Percentiles rank a stretch among this genome's conserved stretches.
Evolutionary conservation across 2,888 invertebrate species (phyloP).

Genomic region (Phasia obesa): DNA sequence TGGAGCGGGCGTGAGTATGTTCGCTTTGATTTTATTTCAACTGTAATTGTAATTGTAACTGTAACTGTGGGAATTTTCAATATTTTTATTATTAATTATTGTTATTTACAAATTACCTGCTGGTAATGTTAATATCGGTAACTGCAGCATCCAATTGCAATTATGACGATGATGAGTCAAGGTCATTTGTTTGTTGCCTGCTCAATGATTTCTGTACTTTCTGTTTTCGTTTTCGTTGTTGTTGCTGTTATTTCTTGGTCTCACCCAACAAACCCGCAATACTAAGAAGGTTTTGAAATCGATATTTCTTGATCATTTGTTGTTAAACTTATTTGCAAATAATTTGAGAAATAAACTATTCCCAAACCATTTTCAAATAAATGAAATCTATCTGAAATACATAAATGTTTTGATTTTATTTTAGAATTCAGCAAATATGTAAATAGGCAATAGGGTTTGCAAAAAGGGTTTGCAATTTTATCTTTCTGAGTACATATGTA

Average conservation of each 20-base stretch:
- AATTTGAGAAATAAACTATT: too few species aligned
- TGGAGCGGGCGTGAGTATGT: neutral
- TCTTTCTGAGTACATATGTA: too few species aligned
- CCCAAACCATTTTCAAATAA: too few species aligned
- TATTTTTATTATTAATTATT: constrained; percentile 47
- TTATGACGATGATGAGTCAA: constrained; percentile 36
- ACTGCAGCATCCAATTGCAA: neutral
- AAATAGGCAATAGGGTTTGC: too few species aligned
- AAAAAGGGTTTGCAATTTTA: too few species aligned
- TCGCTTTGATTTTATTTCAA: neutral
- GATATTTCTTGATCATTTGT: too few species aligned
- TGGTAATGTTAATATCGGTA: constrained; percentile 30
- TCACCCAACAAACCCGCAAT: too few species aligned
- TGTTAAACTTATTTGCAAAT: too few species aligned
- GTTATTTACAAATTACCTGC: constrained; percentile 50
- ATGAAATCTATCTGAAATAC: too few species aligned
- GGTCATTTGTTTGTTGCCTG: constrained; percentile 49
- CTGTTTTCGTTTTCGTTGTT: neutral
- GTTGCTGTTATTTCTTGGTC: neutral
- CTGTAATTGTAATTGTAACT: constrained; percentile 2
- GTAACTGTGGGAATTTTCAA: constrained; percentile 24
- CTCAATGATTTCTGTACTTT: constrained; percentile 18
- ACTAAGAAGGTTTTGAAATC: too few species aligned
- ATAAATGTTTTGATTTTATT: too few species aligned
- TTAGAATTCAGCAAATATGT: too few species aligned